Conservation (phyloP, 2,888 invertebrate genomes). For the Nephrotoma guestfalica region DNA sequence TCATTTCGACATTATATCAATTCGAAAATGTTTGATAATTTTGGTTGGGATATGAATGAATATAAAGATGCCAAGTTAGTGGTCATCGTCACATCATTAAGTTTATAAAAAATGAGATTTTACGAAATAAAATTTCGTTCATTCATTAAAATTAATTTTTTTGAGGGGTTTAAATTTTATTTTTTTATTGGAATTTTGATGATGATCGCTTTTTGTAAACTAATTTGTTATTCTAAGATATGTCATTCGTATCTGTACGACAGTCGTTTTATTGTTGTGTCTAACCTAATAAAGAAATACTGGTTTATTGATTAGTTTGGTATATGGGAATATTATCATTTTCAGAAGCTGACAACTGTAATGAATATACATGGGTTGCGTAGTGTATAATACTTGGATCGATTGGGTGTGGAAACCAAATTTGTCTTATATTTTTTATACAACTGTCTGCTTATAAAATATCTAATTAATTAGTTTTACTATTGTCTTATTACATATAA, state of each 20-base stretch:
- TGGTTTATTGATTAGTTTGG: neutral
- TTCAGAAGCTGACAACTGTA: neutral
- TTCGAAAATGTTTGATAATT: neutral
- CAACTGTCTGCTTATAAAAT: too few species aligned
- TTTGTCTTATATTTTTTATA: too few species aligned
- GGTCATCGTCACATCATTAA: neutral
- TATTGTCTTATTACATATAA: too few species aligned
- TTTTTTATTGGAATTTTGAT: neutral
- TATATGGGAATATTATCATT: neutral
- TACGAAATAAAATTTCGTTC: neutral
- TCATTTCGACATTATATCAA: neutral
- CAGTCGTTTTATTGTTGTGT: neutral
- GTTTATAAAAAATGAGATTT: neutral
- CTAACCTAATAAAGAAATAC: neutral
- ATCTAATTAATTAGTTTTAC: too few species aligned
- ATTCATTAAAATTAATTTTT: neutral
- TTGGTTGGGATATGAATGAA: neutral
- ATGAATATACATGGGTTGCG: neutral
- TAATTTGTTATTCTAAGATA: neutral
- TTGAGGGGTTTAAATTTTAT: neutral
- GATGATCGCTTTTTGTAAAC: neutral
- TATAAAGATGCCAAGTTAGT: neutral
- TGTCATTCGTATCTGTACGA: neutral
- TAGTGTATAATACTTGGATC: too few species aligned
- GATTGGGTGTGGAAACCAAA: too few species aligned